Evolutionary conservation across 1,140 invertebrate species (phyloP).

Genomic region (Drosophila lacertosa): DNA sequence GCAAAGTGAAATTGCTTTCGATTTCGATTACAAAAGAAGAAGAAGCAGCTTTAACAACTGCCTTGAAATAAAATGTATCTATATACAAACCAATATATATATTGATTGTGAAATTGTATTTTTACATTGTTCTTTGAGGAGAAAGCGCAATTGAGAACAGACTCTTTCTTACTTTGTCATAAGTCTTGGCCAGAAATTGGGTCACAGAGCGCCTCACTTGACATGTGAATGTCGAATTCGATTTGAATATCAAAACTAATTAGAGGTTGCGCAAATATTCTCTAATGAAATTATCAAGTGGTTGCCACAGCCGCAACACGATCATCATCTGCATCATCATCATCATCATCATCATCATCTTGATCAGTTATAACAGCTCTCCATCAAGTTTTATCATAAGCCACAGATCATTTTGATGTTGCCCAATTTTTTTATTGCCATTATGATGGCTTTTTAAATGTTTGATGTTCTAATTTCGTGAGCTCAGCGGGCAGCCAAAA

Average conservation of each 20-base stretch:
- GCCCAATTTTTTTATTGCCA: constrained; percentile 46
- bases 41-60: constrained; percentile 31
- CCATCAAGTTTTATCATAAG: constrained; percentile 37
- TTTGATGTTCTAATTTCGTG: constrained; percentile 53
- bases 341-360: constrained; percentile 36
- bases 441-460: constrained; percentile 51
- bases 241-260: constrained; percentile 61
- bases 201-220: constrained; percentile 54
- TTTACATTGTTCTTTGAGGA: constrained; percentile 55
- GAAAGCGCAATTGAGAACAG: constrained; percentile 30
- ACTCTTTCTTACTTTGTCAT: constrained; percentile 10
- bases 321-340: constrained; percentile 25
- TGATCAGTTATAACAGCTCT: constrained; percentile 11
- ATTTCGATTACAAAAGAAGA: constrained; percentile 50
- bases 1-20: constrained; percentile 76
- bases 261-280: constrained; percentile 54
- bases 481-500: constrained; percentile 38
- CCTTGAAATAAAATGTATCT: constrained; percentile 38
- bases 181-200: constrained; percentile 44
- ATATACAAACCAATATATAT: background rate
- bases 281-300: constrained; percentile 71
- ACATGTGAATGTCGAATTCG: constrained; percentile 41
- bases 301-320: constrained; percentile 24
- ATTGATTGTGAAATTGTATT: constrained; percentile 68
- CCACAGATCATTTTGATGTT: constrained; percentile 41